These are phyloP conservation scores for Noctua comes DNA, from an alignment of 2,888 invertebrate species.

Conservation along the genomic window DNA sequence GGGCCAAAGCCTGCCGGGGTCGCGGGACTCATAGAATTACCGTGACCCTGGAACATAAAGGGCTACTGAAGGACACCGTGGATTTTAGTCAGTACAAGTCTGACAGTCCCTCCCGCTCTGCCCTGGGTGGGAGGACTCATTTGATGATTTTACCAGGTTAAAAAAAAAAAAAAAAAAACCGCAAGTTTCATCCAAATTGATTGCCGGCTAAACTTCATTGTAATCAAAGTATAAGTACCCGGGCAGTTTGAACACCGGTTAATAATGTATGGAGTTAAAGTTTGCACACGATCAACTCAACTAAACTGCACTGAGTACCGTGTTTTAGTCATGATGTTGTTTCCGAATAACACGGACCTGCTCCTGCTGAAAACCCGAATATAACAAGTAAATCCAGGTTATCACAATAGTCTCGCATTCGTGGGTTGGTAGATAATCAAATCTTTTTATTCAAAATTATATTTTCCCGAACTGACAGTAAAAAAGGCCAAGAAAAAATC, in stretches of 20 bases:
- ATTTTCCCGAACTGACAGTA: background rate
- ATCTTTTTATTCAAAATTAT: background rate
- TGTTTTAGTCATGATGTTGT: conserved; percentile 5
- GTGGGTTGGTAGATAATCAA: conserved; percentile 5
- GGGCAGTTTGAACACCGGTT: conserved; percentile 9
- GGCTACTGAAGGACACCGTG: too few species aligned
- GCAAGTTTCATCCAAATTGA: background rate
- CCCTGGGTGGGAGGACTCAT: too few species aligned
- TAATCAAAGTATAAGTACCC: background rate
- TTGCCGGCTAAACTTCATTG: conserved; percentile 11
- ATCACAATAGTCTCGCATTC: background rate
- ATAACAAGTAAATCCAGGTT: background rate
- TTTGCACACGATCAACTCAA: background rate
- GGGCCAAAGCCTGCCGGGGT: too few species aligned
- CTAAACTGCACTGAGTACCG: background rate
- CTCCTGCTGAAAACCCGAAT: background rate
- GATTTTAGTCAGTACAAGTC: too few species aligned
- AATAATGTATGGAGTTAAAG: conserved; percentile 30
- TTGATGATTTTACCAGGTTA: too few species aligned
- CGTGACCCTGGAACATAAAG: too few species aligned
- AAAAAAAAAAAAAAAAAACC: too few species aligned
- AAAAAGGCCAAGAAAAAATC: conserved; percentile 12
- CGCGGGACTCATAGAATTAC: too few species aligned
- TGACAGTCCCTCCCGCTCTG: too few species aligned
- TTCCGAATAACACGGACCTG: background rate